Evolutionary conservation across 2,113 vertebrate species (phyloP).

Genomic region (Triplophysa tibetana): DNA sequence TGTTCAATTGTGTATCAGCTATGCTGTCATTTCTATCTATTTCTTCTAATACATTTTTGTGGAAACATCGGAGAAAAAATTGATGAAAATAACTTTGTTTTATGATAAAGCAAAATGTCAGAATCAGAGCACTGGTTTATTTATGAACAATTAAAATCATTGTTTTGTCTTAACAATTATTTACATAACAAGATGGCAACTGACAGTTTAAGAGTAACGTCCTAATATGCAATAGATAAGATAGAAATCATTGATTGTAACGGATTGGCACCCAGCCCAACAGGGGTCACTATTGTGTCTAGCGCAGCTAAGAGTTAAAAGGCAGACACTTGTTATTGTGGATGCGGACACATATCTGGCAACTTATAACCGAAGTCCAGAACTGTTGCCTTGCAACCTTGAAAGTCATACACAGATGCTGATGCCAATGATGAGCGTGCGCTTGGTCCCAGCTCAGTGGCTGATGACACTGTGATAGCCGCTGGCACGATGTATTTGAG

Average conservation of each 20-base stretch:
- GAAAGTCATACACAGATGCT: neutral
- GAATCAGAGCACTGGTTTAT: neutral
- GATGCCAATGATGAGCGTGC: constrained; percentile 52
- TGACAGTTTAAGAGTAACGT: neutral
- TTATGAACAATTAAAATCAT: neutral
- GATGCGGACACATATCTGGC: neutral
- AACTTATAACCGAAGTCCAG: neutral
- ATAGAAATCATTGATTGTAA: neutral
- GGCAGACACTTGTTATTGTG: neutral
- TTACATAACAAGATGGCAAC: neutral
- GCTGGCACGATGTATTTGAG: constrained; percentile 72
- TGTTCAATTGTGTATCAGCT: too few relatives aligned
- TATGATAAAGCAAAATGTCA: neutral
- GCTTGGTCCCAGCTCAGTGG: constrained; percentile 74
- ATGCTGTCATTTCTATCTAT: too few relatives aligned
- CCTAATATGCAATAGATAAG: neutral
- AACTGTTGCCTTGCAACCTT: neutral
- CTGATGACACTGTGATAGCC: constrained; percentile 74
- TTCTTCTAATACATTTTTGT: too few relatives aligned
- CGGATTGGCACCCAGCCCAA: neutral
- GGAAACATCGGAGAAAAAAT: too few relatives aligned
- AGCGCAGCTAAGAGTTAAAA: neutral
- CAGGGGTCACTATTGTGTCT: constrained; percentile 8
- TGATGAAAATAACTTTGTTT: too few relatives aligned
- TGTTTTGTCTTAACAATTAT: neutral